These are phyloP conservation scores for Meliscaeva auricollis DNA, from an alignment of 2,888 invertebrate genomes.

Conservation along the genomic window DNA sequence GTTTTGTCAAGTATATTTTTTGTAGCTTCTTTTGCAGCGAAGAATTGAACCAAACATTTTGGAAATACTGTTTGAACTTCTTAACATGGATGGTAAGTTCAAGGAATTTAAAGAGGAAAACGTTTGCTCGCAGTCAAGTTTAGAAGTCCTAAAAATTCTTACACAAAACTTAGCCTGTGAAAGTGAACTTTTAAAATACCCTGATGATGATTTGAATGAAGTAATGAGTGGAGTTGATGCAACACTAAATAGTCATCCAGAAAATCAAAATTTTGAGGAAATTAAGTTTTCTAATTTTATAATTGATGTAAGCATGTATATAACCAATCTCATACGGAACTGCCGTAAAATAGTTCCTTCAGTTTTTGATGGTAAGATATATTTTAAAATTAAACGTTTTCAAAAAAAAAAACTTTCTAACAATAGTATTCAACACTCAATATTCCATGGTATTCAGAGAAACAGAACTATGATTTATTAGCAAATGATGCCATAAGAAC, in stretches of 20 bases:
- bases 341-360: constrained; percentile 39
- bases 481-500: constrained; percentile 35
- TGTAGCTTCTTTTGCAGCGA: constrained; percentile 79
- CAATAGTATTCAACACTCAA: too few species aligned
- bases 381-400: too few species aligned
- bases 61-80: constrained; percentile 81
- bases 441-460: background rate
- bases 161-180: constrained; percentile 79
- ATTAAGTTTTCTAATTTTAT: constrained; percentile 76
- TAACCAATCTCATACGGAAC: constrained; percentile 80
- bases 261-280: constrained; percentile 78
- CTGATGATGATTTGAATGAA: background rate
- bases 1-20: too few species aligned
- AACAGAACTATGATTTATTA: background rate
- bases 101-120: constrained; percentile 80
- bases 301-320: constrained; percentile 79
- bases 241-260: constrained; percentile 44
- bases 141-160: constrained; percentile 82
- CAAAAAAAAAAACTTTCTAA: too few species aligned
- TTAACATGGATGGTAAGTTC: constrained; percentile 80
- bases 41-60: constrained; percentile 81
- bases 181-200: constrained; percentile 9
- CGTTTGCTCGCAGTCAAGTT: constrained; percentile 82
- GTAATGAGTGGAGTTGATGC: background rate
- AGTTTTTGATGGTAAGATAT: constrained; percentile 26